Evolutionary conservation across 2,797 vertebrate genomes (phyloP), one percentile per base, ranked within the genome.

Genomic region (Epinephelus coioides): DNA sequence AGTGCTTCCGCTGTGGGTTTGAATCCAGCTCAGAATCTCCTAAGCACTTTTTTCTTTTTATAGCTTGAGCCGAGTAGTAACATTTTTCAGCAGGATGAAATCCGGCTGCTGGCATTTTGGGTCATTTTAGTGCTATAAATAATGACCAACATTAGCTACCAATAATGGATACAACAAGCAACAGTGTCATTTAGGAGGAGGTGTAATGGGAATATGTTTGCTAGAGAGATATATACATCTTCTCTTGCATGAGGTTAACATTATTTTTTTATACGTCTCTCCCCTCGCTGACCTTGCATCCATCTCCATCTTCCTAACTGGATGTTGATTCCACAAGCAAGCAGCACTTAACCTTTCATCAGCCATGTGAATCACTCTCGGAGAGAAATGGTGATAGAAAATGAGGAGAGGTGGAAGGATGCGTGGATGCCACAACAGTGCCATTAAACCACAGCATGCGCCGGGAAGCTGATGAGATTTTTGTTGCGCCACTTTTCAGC

Each of bases 271-370:
- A 71, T 46, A 47, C 38, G 38, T 46, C 49, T 53, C 23, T 38
- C 47, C 55, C 61, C 53, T 75, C 54, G 38, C 38, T 44, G 47
- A 50, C 71, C 71, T 71, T 60, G 27, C 43, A 54, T 79, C 56
- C 49, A 69, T 73, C 76, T 73, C 62, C 68, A 64, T 80, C 79
- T 68, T 61, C 57, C 50, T 78, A 71, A 69, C 73, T 66, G 51
- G 57, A 82, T 68, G 82, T 74, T 72, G 71, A 89, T 60, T 82
- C 81, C 76, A 88, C 63, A 56, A 78, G 57, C 83, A 74, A 71
- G 67, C 68, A 65, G 68, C 84, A 76, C 78, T 88, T 88, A 83
- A 88, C 86, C 81, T 91, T 89, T 85, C 66, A 79, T 74, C 69
- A 70, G 67, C 77, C 2, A 9, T 8, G 46, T 69, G 80, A 86